Evolutionary conservation across 2,888 invertebrate species (phyloP), one percentile per base, ranked within the genome.

Genomic region (Lepidocyrtinus sp.): DNA sequence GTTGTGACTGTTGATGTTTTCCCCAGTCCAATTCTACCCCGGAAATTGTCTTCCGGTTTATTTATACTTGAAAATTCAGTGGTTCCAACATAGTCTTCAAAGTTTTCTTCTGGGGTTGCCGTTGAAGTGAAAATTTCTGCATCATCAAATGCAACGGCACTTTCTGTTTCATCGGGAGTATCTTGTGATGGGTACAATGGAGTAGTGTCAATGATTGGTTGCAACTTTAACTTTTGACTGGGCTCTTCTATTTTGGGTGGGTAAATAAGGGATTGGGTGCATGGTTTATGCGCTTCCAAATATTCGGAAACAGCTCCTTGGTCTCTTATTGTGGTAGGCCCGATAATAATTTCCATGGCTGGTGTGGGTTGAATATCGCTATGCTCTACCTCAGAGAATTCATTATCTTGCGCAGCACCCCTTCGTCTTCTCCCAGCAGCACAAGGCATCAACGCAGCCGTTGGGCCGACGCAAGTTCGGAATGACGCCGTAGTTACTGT

Each of bases 401-500:
- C 26, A 36, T 25, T 22, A 17, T 25, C 46, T 12, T n/a, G 9
- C 9, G 46, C 25, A 27, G 63, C 64, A 17, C 26, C 46, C 63
- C 75, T 36, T 46, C 63, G 25, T 22, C 79, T 62, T 27, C 83
- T 64, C 26, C 84, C 83, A n/a, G 75, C 69, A 1, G 45, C 27
- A 64, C 84, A 84, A 12, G 84, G 75, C 36, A 61, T 67, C 3
- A 84, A 22, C 0, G 45, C 73, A 0, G 62, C 72, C 0, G 75
- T n/a, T 2, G 72, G 0, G 5, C 64, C 50, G 7, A 80, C 80
- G 55, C 85, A 85, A 9, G 85, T 85, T 59, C 83, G 26, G 62
- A 75, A 83, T 0, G 64, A 27, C 9, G 80, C 69, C 0, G 79
- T 75, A 0, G 82, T 82, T 24, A 85, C 82, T 1, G 85, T 85